Evolutionary conservation across 92 coral and sea anemone genomes (phyloP), one percentile per base, ranked within the genome.

Genomic region (Parazoanthus darwini): DNA sequence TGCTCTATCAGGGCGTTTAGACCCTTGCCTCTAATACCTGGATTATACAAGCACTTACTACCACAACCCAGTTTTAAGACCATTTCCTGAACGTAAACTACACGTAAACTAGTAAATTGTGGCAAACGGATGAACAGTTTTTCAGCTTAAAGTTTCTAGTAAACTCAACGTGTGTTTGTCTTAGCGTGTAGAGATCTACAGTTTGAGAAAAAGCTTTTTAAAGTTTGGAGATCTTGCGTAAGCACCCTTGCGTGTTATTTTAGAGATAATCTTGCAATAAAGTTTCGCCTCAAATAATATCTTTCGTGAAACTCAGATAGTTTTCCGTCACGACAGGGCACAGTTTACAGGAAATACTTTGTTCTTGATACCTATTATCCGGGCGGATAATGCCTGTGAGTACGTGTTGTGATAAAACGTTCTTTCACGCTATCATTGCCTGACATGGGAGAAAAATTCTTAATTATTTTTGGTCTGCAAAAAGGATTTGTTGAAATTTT

Each of bases 371-470:
- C 79, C 37, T 68, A 76, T 84, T 43, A 84, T 44, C 77, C 37
- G 11, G 65, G 79, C 65, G 74, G 87, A 84, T 84, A 84, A 84
- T 70, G 33, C 87, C 39, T 15, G 44, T 44, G 79, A 84, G 79
- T 71, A 71, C 38, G 46, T 84, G 78, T 84, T 29, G 37, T 76
- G 87, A 84, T 84, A 84, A 84, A 84, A 46, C 87, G 87, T 46
- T 48, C 66, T 44, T 84, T 72, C 87, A 84, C 87, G 87, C 75
- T 71, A 84, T 84, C 87, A 70, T 71, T 25, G 65, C 43, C 9
- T 80, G 42, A 51, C 26, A 79, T 50, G 8, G 83, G 10, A 42
- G 33, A 51, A 79, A 79, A 51, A 50, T 51, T 20, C 59, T 54
- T 20, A 3, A 54, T 54, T 63, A 51, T 63, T 35, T 3, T 74